These are phyloP conservation scores for Passer domesticus DNA, from an alignment of 2,113 vertebrate genomes.

Conservation along the genomic window DNA sequence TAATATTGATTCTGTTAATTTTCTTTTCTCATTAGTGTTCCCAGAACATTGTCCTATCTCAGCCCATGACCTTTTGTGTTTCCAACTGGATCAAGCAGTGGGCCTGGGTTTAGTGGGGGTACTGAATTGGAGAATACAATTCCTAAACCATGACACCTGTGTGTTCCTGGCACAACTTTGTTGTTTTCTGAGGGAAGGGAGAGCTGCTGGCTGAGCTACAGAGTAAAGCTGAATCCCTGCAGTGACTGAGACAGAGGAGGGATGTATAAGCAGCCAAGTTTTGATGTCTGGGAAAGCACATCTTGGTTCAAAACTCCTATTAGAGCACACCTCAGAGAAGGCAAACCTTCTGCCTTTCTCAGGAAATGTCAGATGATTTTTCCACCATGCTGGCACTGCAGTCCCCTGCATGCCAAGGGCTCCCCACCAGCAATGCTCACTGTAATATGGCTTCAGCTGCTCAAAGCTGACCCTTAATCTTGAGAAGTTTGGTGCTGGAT, in stretches of 20 bases:
- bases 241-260: background rate
- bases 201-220: background rate
- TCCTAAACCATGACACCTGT: background rate
- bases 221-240: background rate
- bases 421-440: rapidly evolving
- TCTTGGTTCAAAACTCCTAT: background rate
- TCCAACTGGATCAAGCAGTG: background rate
- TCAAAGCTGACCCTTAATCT: background rate
- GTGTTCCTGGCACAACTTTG: background rate
- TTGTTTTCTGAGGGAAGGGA: background rate
- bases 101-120: background rate
- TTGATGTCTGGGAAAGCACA: background rate
- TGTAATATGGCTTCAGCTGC: background rate
- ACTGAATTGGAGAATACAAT: background rate
- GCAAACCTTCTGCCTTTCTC: background rate
- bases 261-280: background rate
- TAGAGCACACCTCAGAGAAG: background rate
- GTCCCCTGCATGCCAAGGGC: rapidly evolving
- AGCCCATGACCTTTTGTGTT: background rate
- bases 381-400: background rate
- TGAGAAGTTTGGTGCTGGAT: background rate
- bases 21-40: background rate
- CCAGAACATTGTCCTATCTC: background rate
- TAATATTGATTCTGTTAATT: background rate
- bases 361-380: background rate